Base-by-base conservation (phyloP, 2,113 vertebrate genomes). In the Chinchilla lanigera region DNA sequence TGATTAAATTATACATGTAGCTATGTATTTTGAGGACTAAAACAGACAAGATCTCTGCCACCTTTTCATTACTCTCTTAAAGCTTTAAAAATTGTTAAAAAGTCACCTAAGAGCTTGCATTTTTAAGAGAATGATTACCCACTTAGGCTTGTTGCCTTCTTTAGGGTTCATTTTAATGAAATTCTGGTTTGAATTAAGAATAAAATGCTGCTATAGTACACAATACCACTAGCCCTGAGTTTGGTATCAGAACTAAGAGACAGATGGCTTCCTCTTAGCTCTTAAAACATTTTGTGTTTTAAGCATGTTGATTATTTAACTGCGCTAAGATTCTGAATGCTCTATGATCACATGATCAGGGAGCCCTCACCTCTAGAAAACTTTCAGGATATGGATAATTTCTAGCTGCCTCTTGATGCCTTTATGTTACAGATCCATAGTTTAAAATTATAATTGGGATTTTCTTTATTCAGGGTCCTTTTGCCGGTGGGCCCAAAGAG, bases 171-270 rank as follows among this genome's bases (percentile, higher is more conserved):
- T 93, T 94, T 97, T 94, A 97, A 96, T 78, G 93, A 78, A 44
- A 96, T 75, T 94, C 89, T 94, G 41, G 67, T 83, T 95, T 93
- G 90, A 96, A 97, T 96, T 92, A 97, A 93, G 69, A 83, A 44
- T 83, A 97, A 97, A 95, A 95, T 91, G 67, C 93, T 93, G 56
- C 26, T 96, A 11, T 87, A 95, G 93, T 1, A 71, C 92, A 95
- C 85, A 95, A 96, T 93, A 94, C 90, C 71, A 89, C 56, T 88
- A 90, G 65, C 65, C 47, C 56, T 95, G 52, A 93, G 26, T 89
- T 96, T 96, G 60, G 73, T 84, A 90, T 97, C 95, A 89, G 28
- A 93, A 86, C 88, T 96, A 94, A 95, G 60, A 86, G 63, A 92
- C 83, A 94, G 86, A 95, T 96, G 65, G 65, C 8, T 95, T 97